Base-by-base conservation (phyloP, 1,140 invertebrate species). In the Lepidotrigona ventralis region DNA sequence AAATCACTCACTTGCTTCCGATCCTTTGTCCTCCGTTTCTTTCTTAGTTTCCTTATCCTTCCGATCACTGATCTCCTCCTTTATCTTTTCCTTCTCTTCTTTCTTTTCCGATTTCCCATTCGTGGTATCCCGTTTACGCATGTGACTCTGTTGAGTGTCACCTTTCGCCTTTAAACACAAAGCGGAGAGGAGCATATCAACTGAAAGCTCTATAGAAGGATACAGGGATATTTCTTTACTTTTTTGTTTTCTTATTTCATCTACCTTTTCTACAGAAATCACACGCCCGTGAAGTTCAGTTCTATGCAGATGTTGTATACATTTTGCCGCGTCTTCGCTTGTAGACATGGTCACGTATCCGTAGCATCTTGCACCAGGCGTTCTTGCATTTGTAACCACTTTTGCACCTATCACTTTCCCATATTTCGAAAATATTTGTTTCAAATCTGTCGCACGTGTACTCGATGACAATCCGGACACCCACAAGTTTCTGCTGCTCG, bases 381-480 rank as follows among this genome's bases (percentile, higher is more conserved):
- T 98, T 77, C 97, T 95, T 2, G 98, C 98, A 94, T 98, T 99
- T 2, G 98, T 99, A 0, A 99, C 98, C n/a, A 99, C 97, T 95
- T 99, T 99, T 0, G 98, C 98, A 76, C 98, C 98, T 90, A 98
- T 96, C 9, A 99, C 98, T 96, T 99, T 99, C 88, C 98, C 98
- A 95, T 98, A 97, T 91, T 98, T 98, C 26, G 97, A 98, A 91
- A 99, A 98, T 29, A 98, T 95, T 79, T 97, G 96, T 92, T 99
- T 99, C 81, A 99, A 94, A 93, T 99, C 98, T 70, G 97, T 98
- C 53, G 98, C 98, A 60, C 97, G 95, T 46, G 98, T 99, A 58
- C 96, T 96, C 8, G 98, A 97, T 0, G 98, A 97, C 77, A 99
- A 94, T 53, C 98, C 98, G 90, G 98, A 98, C 66, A 99, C 98